Base-by-base conservation (phyloP, 2,888 invertebrate species). In the Drosophila algonquin region DNA sequence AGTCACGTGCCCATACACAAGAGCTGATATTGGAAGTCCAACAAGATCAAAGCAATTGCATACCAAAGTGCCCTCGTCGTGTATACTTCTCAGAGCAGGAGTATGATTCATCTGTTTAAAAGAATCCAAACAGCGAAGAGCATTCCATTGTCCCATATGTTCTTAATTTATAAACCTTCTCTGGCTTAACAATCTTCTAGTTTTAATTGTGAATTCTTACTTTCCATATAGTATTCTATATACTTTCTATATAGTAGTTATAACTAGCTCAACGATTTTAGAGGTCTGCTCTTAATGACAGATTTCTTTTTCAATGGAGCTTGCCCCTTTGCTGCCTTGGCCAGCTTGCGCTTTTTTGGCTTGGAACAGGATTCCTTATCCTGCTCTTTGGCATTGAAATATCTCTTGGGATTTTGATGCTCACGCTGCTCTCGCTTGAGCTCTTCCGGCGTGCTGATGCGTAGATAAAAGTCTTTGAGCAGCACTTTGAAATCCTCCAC, bases 401-500 rank as follows among this genome's bases (percentile, higher is more conserved):
- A 87, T 0, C 89, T 73, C 50, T 76, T 75, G 10, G 73, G 80
- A 32, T 71, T 71, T 3, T 40, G 51, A 12, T 65, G 61, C 44
- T 72, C 70, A 0, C 78, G 79, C 47, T 79, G 79, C 16, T 79
- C 87, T 0, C 76, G 79, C 55, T 72, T 76, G 1, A 87, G 52
- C 27, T 82, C 78, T 4, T 90, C 84, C 0, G 79, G 77, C 0
- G 90, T 85, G n/a, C 77, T 81, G 47, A 92, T 76, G 3, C 88
- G 84, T 51, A 86, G 52, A 71, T 86, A 91, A n/a, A 91, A 86
- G 67, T 91, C 92, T 50, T 91, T 87, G 1, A 92, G 84, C 27
- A 92, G 77, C 30, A 92, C 75, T 72, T 91, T 91, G 53, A 92
- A 91, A 64, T 92, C 92, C 65, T 91, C 90, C 21, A 92, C 65